Evolutionary conservation across 2,888 invertebrate genomes (phyloP), one percentile per base, ranked within the genome.

Genomic region (Drosophila siamana): DNA sequence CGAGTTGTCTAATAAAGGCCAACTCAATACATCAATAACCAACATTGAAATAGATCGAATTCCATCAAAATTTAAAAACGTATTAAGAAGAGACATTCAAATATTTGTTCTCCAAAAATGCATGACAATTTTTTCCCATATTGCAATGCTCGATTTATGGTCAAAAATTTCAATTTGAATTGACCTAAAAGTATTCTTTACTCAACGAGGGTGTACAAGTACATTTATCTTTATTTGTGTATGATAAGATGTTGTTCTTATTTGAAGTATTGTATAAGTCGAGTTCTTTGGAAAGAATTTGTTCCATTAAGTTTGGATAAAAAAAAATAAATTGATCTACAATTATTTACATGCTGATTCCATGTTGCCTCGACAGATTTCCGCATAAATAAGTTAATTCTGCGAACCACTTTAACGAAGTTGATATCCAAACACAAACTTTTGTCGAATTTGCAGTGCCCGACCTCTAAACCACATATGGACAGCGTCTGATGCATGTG

Each of bases 391-490:
- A 15, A 33, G 24, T 26, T 3, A 24, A n/a, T 56, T 46, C 55
- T 36, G 4, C 9, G 44, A 55, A 46, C 11, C 4, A 30, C 19
- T 36, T 11, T 26, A 26, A 38, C 0, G 5, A n/a, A 33, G 11
- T 30, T 38, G 22, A 4, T 38, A 41, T 13, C 7, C 16, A 70
- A 24, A 11, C 16, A 55, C 28, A 22, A 40, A 44, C n/a, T 72
- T 71, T 44, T 15, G 19, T 13, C 4, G 69, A 71, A 62, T 30
- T 47, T 38, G 43, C 5, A 48, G 24, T 8, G 11, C 19, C 9
- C 9, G 36, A 13, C 47, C 41, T 41, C 16, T 19, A 22, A 41
- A 16, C 15, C 13, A 41, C 8, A 30, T n/a, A 30, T 4, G 5
- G 41, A 15, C 16, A 41, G 19, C 26, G 7, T 19, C n/a, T 8